Evolutionary conservation across 2,113 vertebrate species (phyloP), one percentile per base, ranked within the genome.

Genomic region (Rhea pennata): DNA sequence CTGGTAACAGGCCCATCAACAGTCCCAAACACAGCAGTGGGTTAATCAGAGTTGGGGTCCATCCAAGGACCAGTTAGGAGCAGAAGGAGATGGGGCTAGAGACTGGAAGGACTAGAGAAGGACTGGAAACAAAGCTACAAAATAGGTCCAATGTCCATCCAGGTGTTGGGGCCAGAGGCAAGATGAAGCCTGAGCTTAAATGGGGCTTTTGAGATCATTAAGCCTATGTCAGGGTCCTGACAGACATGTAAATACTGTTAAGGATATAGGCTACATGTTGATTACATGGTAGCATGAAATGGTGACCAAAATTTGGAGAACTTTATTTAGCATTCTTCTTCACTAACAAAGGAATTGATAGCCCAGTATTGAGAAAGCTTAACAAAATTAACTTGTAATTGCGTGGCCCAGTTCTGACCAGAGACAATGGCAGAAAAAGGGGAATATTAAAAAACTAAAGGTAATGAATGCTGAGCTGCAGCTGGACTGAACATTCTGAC

Each of bases 401-500:
- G 39, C 39, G 27, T 82, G 81, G 39, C 74, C 58, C 48, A 51
- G 2, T 92, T 78, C 20, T 92, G 91, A 83, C 70, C 71, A 82
- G 33, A 72, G 24, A 64, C 21, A 89, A 81, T 15, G 24, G 48
- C 58, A 84, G 53, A 84, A 53, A 75, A 89, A 89, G 21, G 12
- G 87, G 92, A 87, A 92, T 56, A 76, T 19, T 4, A 51, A 53
- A 73, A 91, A 89, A 27, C 58, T 92, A 82, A 62, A 83, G 82
- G 58, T 70, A 91, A 54, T 53, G 58, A 73, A 95, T 94, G 94
- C 92, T 87, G 83, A 87, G 31, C 87, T 91, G 71, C 36, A 62
- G 58, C 6, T 83, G 84, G 53, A 53, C 75, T 85, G 72, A 91
- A 85, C 40, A 36, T 40, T 62, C 78, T 76, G 64, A 51, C 16